Evolutionary conservation across 2,888 invertebrate species (phyloP), one percentile per base, ranked within the genome.

Genomic region (Agrotis ipsilon): DNA sequence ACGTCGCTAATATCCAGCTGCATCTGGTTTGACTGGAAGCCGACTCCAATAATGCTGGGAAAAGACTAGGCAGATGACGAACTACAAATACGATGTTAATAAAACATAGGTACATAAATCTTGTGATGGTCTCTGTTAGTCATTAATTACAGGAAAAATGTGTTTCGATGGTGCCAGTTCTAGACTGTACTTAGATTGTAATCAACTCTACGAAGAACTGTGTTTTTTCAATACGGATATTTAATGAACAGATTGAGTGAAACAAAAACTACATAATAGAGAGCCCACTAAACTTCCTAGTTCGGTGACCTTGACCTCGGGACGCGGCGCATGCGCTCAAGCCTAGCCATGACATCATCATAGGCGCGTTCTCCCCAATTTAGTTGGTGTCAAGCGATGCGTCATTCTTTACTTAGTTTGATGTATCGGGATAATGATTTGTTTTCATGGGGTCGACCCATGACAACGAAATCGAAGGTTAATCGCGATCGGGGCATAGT

Each of bases 251-350:
- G n/a, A 55, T 21, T 21, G 39, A 59, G 16, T 43, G 13, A 9
- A 32, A 58, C 52, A 80, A 69, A 68, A 71, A 75, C 74, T 65
- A 67, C 3, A 70, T 68, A 4, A 67, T 51, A 75, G 61, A 58
- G 64, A 77, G 14, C 24, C 52, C 32, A 55, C 18, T 14, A 66
- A 55, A 81, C 78, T 66, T 54, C 65, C 62, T 71, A 57, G 70
- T 49, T 59, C 18, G 9, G 52, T 68, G 59, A 55, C 86, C 84
- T 78, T 83, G 84, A 72, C 72, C 68, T 67, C 45, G 68, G 43
- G 19, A n/a, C 9, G 32, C 21, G 32, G 72, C 79, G 79, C 84
- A 73, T 54, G 75, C 69, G 85, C 81, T 70, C 71, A 85, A 78
- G 63, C 18, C 70, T 68, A 75, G n/a, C 2, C 32, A 39, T 84